These are phyloP conservation scores for Crotophaga sulcirostris DNA, from an alignment of 2,113 vertebrate species.

Conservation along the genomic window DNA sequence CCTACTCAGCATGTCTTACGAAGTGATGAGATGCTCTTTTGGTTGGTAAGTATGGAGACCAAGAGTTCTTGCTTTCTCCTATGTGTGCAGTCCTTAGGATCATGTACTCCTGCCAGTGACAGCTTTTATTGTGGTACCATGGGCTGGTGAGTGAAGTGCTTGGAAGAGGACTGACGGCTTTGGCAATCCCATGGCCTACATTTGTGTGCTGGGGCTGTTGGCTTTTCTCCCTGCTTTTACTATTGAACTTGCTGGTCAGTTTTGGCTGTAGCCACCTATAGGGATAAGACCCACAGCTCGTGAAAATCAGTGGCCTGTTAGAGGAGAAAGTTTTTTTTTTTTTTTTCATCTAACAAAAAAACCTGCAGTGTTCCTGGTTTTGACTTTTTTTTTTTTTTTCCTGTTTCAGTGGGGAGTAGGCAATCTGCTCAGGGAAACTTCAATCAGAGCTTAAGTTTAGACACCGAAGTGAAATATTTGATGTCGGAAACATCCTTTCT, in stretches of 20 bases:
- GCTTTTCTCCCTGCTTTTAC: neutral
- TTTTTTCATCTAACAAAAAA: neutral
- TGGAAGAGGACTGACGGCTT: neutral
- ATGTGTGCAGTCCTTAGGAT: accelerated
- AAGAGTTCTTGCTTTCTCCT: neutral
- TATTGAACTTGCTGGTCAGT: neutral
- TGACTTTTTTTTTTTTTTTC: neutral
- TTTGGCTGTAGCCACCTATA: neutral
- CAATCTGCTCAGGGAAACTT: neutral
- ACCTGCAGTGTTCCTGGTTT: neutral
- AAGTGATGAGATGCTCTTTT: neutral
- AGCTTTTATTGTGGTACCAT: accelerated
- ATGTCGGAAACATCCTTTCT: neutral
- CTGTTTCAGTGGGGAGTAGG: neutral
- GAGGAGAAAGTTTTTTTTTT: neutral
- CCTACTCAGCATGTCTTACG: neutral
- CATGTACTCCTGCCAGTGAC: neutral
- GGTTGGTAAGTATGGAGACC: neutral
- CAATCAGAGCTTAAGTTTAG: neutral
- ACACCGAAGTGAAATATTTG: neutral
- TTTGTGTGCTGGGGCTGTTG: neutral
- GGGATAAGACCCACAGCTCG: neutral
- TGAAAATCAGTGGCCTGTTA: neutral
- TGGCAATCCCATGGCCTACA: accelerated
- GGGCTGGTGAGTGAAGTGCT: neutral